Percentiles rank a stretch among this genome's conserved stretches.
phyloP scores from a whole-genome alignment of 2,888 invertebrate species.

The Mantis religiosa region DNA sequence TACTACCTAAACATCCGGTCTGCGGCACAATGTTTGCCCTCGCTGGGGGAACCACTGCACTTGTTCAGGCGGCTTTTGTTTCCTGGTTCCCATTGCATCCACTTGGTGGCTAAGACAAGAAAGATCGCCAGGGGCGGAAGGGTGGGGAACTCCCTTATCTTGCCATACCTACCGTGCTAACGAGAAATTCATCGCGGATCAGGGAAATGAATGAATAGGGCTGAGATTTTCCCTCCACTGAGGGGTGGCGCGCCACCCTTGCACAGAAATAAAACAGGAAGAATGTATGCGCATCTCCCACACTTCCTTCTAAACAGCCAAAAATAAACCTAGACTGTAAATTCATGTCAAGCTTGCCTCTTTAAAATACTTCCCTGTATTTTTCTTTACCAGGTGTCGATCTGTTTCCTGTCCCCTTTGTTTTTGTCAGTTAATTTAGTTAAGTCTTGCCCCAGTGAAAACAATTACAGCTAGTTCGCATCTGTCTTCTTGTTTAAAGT shows the following conservation, averaged over 20 bases:
- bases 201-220: background rate
- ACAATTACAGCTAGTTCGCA: background rate
- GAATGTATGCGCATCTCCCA: background rate
- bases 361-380: background rate
- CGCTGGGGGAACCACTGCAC: background rate
- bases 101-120: background rate
- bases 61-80: background rate
- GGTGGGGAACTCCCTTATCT: background rate
- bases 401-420: background rate
- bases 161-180: background rate
- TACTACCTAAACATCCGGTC: background rate
- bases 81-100: background rate
- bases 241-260: background rate
- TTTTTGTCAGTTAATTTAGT: background rate
- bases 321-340: background rate
- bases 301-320: background rate
- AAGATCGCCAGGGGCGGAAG: background rate
- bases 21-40: background rate
- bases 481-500: background rate
- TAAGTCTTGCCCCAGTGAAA: background rate
- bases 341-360: background rate
- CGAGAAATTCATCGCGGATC: background rate
- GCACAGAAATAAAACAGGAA: background rate
- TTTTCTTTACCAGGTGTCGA: background rate
- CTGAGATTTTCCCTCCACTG: background rate